Percentiles rank a stretch among this genome's conserved stretches.
Conservation (phyloP, 2,113 vertebrate genomes). For the Platanista minor region DNA sequence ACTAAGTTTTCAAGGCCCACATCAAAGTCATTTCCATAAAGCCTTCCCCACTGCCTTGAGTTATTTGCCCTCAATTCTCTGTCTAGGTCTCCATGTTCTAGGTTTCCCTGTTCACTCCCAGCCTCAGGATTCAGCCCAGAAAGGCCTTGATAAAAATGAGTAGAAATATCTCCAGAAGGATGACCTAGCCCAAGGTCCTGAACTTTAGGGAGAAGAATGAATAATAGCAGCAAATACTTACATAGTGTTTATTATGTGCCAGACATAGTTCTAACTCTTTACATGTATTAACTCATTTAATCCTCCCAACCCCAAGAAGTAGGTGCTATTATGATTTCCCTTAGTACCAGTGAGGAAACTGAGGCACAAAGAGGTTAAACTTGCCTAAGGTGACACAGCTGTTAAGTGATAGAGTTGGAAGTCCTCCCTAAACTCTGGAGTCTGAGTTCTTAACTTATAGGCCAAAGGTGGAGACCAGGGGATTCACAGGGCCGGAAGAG, state of each 20-base stretch:
- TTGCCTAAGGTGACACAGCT: not conserved
- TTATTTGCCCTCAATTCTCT: not conserved
- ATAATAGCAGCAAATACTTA: not conserved
- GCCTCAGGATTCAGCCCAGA: not conserved
- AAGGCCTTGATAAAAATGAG: not conserved
- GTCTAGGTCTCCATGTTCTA: not conserved
- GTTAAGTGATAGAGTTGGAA: not conserved
- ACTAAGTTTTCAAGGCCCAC: not conserved
- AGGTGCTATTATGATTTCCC: not conserved
- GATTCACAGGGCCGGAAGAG: not conserved
- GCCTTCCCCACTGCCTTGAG: not conserved
- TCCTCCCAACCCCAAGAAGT: not conserved
- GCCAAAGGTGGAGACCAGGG: not conserved
- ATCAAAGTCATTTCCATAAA: not conserved
- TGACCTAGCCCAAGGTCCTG: not conserved
- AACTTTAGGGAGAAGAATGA: not conserved
- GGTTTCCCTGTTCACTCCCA: not conserved
- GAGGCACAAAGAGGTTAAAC: not conserved
- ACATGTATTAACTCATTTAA: not conserved
- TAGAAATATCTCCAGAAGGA: not conserved
- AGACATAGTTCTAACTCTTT: not conserved
- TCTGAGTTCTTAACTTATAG: not conserved
- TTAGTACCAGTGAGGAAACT: slow-evolving; percentile 21
- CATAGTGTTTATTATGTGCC: not conserved
- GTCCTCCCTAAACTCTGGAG: not conserved